phyloP scores from a whole-genome alignment of 2,888 invertebrate genomes.

The Gisinianus flammeolus region DNA sequence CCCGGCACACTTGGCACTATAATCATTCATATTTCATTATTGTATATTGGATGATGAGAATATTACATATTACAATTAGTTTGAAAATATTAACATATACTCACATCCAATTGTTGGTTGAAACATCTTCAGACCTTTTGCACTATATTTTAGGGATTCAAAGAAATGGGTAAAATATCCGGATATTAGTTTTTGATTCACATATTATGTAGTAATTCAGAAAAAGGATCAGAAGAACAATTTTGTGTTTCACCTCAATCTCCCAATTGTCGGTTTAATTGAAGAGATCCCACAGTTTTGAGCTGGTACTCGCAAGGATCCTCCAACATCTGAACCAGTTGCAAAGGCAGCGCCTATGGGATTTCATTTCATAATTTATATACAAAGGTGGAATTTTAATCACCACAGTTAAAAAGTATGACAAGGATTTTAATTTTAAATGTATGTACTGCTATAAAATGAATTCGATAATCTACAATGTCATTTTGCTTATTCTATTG shows the following conservation, averaged over 20 bases:
- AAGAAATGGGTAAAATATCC: not conserved
- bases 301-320: slow-evolving; percentile 64
- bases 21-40: not conserved
- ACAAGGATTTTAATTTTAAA: too few relatives aligned
- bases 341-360: slow-evolving; percentile 64
- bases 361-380: too few relatives aligned
- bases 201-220: not conserved
- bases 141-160: not conserved
- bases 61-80: not conserved
- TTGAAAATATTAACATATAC: not conserved
- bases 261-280: slow-evolving; percentile 62
- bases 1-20: slow-evolving; percentile 56
- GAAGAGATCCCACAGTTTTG: slow-evolving; percentile 63
- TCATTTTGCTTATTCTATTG: too few relatives aligned
- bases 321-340: slow-evolving; percentile 64
- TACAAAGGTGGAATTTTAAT: too few relatives aligned
- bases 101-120: not conserved
- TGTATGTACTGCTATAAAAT: too few relatives aligned
- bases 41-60: not conserved
- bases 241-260: slow-evolving; percentile 59
- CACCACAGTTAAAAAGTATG: too few relatives aligned
- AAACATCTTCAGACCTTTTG: not conserved
- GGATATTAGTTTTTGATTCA: too few relatives aligned
- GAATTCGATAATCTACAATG: too few relatives aligned
- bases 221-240: not conserved